Percentiles rank a stretch among this genome's conserved stretches.
Evolutionary conservation across 2,888 invertebrate genomes (phyloP).

Genomic region (Lycophotia porphyrea): DNA sequence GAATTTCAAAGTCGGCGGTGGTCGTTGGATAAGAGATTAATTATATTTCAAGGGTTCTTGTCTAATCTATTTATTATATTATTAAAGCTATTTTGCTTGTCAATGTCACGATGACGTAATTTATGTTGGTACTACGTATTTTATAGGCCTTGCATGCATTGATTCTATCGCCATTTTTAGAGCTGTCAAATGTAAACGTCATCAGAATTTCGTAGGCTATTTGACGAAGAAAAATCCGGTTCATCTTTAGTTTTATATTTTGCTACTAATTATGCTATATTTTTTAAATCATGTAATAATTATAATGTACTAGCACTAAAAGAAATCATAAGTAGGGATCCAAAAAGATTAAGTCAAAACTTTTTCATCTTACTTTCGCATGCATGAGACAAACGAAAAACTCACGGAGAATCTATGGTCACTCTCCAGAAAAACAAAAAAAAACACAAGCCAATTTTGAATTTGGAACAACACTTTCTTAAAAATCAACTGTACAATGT

Average conservation of each 20-base stretch:
- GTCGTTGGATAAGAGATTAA: conserved; percentile 33
- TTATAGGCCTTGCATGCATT: too few species aligned
- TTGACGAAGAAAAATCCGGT: background rate
- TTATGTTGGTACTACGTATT: background rate
- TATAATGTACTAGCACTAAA: background rate
- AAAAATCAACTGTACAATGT: conserved; percentile 1
- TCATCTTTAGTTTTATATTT: background rate
- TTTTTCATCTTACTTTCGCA: background rate
- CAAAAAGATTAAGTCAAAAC: background rate
- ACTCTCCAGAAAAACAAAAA: background rate
- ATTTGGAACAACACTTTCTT: conserved; percentile 20
- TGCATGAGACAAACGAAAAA: background rate
- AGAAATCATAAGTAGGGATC: background rate
- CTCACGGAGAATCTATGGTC: background rate
- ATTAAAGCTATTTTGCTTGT: conserved; percentile 7
- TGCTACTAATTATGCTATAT: background rate
- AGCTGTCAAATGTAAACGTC: conserved; percentile 6
- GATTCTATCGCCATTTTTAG: background rate
- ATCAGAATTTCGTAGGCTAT: background rate
- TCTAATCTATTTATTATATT: conserved; percentile 40
- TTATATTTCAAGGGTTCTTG: conserved; percentile 27
- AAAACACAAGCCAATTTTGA: conserved; percentile 2
- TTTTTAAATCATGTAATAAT: background rate
- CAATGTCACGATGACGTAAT: conserved; percentile 20
- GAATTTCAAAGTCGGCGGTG: conserved; percentile 47